phyloP scores from a whole-genome alignment of 2,113 vertebrate genomes.

The Brachyhypopomus gauderio region DNA sequence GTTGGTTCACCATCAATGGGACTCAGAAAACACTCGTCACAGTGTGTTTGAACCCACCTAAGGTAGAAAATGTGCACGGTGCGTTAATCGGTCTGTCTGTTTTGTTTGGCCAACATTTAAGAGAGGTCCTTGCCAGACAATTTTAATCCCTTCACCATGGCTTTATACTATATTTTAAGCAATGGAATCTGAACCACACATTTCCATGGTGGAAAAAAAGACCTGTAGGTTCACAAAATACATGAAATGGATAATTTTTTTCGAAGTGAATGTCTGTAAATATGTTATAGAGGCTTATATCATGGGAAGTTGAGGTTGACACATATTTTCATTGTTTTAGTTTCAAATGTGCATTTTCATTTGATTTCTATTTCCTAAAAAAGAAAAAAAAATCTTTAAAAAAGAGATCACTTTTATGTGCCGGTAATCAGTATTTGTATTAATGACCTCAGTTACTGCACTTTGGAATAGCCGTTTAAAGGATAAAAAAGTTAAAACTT shows the following conservation, averaged over 20 bases:
- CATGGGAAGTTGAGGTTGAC: background rate
- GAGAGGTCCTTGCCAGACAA: too few species aligned
- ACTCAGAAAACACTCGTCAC: too few species aligned
- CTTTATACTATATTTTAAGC: background rate
- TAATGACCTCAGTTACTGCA: conserved; percentile 89
- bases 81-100: background rate
- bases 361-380: conserved; percentile 68
- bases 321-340: conserved; percentile 28
- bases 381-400: conserved; percentile 15
- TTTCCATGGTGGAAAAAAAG: background rate
- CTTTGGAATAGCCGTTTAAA: conserved; percentile 80
- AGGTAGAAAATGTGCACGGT: background rate
- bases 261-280: conserved; percentile 31
- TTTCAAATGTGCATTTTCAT: conserved; percentile 25
- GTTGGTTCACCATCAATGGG: too few species aligned
- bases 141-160: background rate
- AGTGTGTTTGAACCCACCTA: background rate
- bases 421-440: conserved; percentile 82
- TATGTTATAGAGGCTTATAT: conserved; percentile 34
- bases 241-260: background rate
- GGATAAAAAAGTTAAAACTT: conserved; percentile 69
- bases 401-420: conserved; percentile 57
- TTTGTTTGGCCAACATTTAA: background rate
- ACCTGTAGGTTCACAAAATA: conserved; percentile 5
- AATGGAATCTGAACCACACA: background rate